phyloP scores from a whole-genome alignment of 2,113 vertebrate genomes.

The Athene noctua region DNA sequence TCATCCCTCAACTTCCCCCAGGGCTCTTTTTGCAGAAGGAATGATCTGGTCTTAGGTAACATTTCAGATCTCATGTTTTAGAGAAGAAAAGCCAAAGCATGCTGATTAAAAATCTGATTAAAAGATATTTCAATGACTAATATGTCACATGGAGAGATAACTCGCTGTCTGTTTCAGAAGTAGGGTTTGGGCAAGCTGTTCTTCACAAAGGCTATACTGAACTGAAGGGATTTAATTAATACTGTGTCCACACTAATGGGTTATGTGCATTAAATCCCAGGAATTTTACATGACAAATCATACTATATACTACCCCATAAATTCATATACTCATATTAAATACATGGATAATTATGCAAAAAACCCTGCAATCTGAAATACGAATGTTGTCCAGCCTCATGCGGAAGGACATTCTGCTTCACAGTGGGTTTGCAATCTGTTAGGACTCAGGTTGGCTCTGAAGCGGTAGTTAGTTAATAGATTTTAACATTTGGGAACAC shows the following conservation, averaged over 20 bases:
- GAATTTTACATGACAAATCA: neutral
- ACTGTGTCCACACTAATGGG: neutral
- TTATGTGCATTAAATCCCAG: neutral
- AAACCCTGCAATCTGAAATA: neutral
- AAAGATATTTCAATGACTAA: neutral
- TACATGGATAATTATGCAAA: neutral
- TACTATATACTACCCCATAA: neutral
- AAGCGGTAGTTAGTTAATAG: neutral
- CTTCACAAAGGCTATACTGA: neutral
- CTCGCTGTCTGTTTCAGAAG: neutral
- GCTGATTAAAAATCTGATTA: constrained; percentile 5
- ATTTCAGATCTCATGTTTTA: neutral
- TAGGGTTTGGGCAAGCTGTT: neutral
- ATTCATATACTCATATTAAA: neutral
- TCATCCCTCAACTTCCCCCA: neutral
- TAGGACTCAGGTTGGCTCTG: constrained; percentile 38
- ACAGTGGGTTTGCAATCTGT: constrained; percentile 61
- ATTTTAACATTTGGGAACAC: constrained; percentile 38
- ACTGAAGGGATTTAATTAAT: neutral
- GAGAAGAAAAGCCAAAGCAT: neutral
- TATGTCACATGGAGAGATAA: neutral
- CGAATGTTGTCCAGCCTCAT: constrained; percentile 22
- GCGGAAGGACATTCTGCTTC: constrained; percentile 53
- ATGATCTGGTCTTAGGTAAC: neutral
- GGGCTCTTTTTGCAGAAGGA: neutral